phyloP scores from a whole-genome alignment of 2,888 invertebrate species.

The Leptopilina syphax region DNA sequence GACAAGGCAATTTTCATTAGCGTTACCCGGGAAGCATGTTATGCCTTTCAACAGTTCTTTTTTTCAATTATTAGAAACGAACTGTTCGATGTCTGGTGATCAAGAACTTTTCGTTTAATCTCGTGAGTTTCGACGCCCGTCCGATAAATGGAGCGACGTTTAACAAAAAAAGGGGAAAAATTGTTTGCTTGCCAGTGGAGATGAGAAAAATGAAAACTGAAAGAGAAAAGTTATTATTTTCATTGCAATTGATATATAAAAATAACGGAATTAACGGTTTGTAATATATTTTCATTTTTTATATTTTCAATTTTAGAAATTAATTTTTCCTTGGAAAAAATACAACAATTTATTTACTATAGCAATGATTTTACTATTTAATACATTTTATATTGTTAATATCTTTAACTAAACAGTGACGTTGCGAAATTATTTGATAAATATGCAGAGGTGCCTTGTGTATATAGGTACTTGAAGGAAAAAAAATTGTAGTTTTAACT shows the following conservation, averaged over 20 bases:
- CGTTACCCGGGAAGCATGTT: conserved; percentile 7
- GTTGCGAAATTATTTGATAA: neutral
- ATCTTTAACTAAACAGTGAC: too few relatives aligned
- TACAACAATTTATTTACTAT: too few relatives aligned
- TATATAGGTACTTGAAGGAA: neutral
- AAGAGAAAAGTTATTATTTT: neutral
- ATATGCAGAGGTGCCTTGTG: neutral
- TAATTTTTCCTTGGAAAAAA: too few relatives aligned
- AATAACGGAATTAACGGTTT: neutral
- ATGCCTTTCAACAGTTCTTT: conserved; percentile 20
- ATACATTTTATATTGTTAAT: neutral
- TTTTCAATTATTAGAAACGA: conserved; percentile 25
- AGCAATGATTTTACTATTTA: too few relatives aligned
- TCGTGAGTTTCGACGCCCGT: conserved; percentile 18
- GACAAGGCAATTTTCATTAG: conserved; percentile 39
- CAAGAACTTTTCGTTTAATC: conserved; percentile 19
- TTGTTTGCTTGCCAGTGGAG: conserved; percentile 8
- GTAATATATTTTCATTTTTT: neutral
- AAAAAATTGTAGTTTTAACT: neutral
- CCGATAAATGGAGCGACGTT: conserved; percentile 25
- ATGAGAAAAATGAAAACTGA: conserved; percentile 4
- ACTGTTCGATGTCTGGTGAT: conserved; percentile 18
- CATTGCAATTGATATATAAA: neutral
- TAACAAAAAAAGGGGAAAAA: neutral
- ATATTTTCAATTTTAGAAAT: too few relatives aligned